Evolutionary conservation across 2,797 vertebrate genomes (phyloP), one percentile per base, ranked within the genome.

Genomic region (Myotis vivesi): DNA sequence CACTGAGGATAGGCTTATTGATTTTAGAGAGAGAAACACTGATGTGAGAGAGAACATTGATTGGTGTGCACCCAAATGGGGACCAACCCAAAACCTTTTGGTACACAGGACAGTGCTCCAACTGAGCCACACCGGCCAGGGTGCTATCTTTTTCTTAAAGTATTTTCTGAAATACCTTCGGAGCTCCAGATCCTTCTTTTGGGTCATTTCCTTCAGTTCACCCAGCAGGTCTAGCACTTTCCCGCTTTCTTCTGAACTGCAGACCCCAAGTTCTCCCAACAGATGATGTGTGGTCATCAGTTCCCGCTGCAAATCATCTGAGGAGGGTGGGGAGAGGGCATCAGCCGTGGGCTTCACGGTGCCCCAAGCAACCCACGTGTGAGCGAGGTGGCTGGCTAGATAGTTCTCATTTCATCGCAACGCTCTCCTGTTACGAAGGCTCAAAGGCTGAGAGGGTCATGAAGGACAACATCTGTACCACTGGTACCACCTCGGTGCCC

Each of bases 151-250:
- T 44, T 80, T 23, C 51, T 22, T 23, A 33, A 72, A 28, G 1
- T 23, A 12, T 30, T 46, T 66, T 23, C 69, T 3, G 12, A 80
- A 97, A 33, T 98, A 99, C 99, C 99, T 98, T 28, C 97, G 97
- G 62, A 99, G 97, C 79, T 99, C 98, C 94, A 98, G 49, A 96
- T 98, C 97, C 95, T 99, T 97, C 16, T 98, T 96, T 30, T 95
- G 95, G 16, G 98, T 98, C 28, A 96, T 28, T 3, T 92, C 97
- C 95, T 98, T 98, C 22, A 99, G 98, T 22, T 98, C 98, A 17
- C 79, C 96, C 19, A 99, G 97, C 62, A 97, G 96, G 19, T 95
- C 95, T 1, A 98, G 85, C 36, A 94, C 88, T 88, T 97, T 91
- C 55, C 79, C 90, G 72, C 96, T 97, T 64, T 98, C 98, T 25